phyloP scores from a whole-genome alignment of 2,888 invertebrate genomes.

The Dysmachus trigonus region DNA sequence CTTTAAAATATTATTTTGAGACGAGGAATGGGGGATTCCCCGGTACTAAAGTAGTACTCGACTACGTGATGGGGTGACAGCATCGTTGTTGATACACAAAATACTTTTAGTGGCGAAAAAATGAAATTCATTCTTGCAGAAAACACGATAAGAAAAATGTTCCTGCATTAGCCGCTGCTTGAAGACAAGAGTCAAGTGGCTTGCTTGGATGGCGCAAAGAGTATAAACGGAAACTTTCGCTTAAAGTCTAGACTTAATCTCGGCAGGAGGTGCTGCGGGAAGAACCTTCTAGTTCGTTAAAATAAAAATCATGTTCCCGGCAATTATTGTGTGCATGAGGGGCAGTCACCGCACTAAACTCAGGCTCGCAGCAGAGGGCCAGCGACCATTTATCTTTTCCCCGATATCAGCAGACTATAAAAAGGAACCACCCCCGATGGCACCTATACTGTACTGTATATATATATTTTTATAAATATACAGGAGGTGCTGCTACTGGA shows the following conservation, averaged over 20 bases:
- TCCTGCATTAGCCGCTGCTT: conserved; percentile 45
- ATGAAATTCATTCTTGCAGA: conserved; percentile 50
- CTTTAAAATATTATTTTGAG: conserved; percentile 3
- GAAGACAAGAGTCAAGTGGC: conserved; percentile 13
- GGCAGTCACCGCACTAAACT: too few relatives aligned
- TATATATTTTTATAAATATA: too few relatives aligned
- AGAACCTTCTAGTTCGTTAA: conserved; percentile 43
- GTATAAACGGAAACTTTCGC: conserved; percentile 23
- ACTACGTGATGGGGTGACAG: neutral
- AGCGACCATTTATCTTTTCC: conserved; percentile 24
- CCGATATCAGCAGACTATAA: conserved; percentile 1
- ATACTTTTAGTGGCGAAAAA: neutral
- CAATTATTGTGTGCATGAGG: conserved; percentile 43
- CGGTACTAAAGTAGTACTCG: neutral
- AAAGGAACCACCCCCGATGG: conserved; percentile 4
- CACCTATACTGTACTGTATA: neutral
- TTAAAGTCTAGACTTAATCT: conserved; percentile 40
- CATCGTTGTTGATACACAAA: conserved; percentile 15
- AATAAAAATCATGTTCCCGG: conserved; percentile 49
- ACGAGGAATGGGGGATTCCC: neutral
- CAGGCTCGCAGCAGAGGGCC: conserved; percentile 4
- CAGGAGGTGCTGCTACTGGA: neutral
- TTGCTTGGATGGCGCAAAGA: neutral
- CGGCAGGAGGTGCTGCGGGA: neutral
- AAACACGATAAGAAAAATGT: conserved; percentile 51